Base-by-base conservation (phyloP, 2,797 vertebrate genomes). In the Nothura maculosa region DNA sequence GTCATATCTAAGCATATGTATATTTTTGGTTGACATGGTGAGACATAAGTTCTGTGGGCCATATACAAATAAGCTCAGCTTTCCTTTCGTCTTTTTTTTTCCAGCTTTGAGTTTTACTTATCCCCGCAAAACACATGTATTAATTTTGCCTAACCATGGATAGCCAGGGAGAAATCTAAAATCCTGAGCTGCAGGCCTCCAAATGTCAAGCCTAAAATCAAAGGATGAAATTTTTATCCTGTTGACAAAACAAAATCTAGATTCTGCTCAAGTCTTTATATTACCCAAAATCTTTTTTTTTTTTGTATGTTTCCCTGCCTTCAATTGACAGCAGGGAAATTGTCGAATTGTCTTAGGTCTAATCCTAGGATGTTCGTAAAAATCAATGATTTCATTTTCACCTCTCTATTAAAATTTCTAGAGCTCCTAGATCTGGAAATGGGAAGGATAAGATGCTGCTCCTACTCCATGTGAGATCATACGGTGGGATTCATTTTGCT, bases 351-450 rank as follows among this genome's bases (percentile, higher is more conserved):
- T 45, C 55, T 60, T 68, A 60, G 8, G 28, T 22, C 24, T 80
- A 50, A 76, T 68, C 63, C 69, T 36, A 55, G 30, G 18, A 30
- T 61, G 9, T 19, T 93, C 5, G 3, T 81, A 60, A 93, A 93
- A 75, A 72, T 68, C 27, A 83, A 47, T 54, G 3, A 58, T 83
- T 85, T 92, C 28, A 84, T 58, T 28, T 67, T 88, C n/a, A 81
- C 32, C 34, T 1, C 42, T 83, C 63, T 61, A 1, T 47, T 87
- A 40, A 73, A 90, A 82, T 48, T 72, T 80, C 52, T 76, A 27
- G 61, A 86, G 52, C 22, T 36, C 24, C 27, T 25, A 34, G 5
- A 38, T 80, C 57, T 77, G 61, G 68, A 84, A 84, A 66, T 5
- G 61, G 55, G 25, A 1, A 0, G 10, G 6, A 8, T 12, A 5